phyloP scores from a whole-genome alignment of 2,797 vertebrate genomes.

The Margarornis squamiger region DNA sequence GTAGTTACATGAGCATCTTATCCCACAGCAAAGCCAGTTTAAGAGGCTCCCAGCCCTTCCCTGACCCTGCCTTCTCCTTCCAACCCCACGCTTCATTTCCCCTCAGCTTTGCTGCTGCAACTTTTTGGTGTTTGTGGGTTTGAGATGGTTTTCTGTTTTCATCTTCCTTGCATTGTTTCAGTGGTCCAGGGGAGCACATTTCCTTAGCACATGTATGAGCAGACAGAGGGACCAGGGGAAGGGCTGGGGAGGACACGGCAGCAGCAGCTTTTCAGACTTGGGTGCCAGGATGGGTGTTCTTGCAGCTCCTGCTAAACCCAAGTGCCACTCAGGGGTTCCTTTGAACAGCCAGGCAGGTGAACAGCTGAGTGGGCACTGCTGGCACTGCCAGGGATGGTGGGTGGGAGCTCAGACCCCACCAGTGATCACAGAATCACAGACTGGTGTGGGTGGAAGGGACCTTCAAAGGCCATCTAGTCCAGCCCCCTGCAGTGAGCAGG shows the following conservation, averaged over 20 bases:
- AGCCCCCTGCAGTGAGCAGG: background rate
- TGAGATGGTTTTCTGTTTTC: fast-evolving
- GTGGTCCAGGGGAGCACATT: background rate
- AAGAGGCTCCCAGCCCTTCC: constrained; percentile 66
- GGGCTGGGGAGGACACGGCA: background rate
- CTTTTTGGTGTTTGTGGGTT: background rate
- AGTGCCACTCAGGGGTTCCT: background rate
- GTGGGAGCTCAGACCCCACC: background rate
- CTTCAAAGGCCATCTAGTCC: background rate
- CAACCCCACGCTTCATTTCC: background rate
- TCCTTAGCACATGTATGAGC: background rate
- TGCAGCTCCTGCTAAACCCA: background rate
- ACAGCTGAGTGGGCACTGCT: background rate
- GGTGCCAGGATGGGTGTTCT: background rate
- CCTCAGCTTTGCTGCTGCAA: background rate
- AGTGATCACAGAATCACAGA: background rate
- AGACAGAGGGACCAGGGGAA: background rate
- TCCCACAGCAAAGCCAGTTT: constrained; percentile 56
- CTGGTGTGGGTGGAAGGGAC: background rate
- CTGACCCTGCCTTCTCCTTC: constrained; percentile 55
- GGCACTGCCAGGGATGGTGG: background rate
- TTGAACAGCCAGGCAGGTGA: background rate
- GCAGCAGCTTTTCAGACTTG: background rate
- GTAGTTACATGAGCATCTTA: constrained; percentile 71
- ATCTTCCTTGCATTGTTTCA: background rate